Percentiles rank a stretch among this genome's conserved stretches.
Evolutionary conservation across 2,113 vertebrate species (phyloP).

Genomic region (Pedetes capensis): DNA sequence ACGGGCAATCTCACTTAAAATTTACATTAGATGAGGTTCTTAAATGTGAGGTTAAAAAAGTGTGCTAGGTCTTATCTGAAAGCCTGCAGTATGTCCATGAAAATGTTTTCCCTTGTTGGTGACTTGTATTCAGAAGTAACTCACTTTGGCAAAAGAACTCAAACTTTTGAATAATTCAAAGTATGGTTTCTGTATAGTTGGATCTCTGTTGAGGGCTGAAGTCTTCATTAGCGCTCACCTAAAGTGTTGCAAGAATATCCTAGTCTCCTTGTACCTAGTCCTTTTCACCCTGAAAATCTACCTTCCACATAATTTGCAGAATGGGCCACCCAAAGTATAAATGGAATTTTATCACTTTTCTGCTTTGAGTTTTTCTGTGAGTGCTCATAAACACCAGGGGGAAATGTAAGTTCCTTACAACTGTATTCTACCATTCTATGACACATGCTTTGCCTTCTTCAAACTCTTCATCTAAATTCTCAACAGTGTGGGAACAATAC

Average conservation of each 20-base stretch:
- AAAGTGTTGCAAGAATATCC: background rate
- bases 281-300: background rate
- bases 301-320: background rate
- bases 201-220: background rate
- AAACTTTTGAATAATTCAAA: constrained; percentile 45
- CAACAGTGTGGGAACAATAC: background rate
- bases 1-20: background rate
- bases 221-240: background rate
- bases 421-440: background rate
- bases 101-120: background rate
- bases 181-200: background rate
- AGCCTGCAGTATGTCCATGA: background rate
- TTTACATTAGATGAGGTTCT: background rate
- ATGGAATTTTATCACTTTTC: background rate
- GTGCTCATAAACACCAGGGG: background rate
- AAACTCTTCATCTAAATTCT: background rate
- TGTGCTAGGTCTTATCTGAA: background rate
- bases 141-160: background rate
- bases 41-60: background rate
- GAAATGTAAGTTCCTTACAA: background rate
- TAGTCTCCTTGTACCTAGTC: background rate
- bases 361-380: background rate
- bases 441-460: background rate
- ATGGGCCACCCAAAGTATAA: background rate
- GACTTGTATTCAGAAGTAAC: background rate